phyloP scores from a whole-genome alignment of 2,113 vertebrate genomes.

The Willisornis vidua region DNA sequence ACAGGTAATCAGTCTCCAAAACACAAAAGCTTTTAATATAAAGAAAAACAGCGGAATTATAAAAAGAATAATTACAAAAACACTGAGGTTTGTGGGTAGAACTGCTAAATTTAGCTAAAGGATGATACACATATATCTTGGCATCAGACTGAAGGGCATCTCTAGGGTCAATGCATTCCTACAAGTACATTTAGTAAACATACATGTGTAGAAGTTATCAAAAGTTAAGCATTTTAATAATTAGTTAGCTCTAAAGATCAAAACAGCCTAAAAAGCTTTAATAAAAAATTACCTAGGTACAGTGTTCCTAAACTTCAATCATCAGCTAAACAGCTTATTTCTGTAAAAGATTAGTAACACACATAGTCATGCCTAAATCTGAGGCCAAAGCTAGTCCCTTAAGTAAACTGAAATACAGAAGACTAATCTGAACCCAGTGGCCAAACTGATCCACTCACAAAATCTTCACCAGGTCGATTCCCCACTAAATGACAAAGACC shows the following conservation, averaged over 20 bases:
- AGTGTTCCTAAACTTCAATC: not conserved
- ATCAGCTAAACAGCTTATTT: not conserved
- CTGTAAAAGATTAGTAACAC: not conserved
- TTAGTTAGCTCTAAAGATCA: not conserved
- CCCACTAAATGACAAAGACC: not conserved
- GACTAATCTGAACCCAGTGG: not conserved
- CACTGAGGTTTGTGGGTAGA: not conserved
- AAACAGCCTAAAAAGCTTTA: not conserved
- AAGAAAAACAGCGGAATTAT: not conserved
- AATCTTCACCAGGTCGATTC: not conserved
- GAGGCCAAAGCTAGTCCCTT: not conserved
- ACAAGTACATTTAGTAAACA: not conserved
- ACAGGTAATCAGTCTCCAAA: not conserved
- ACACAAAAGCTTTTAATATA: not conserved
- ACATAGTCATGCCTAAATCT: not conserved
- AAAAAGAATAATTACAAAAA: not conserved
- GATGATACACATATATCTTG: not conserved
- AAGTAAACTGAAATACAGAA: not conserved
- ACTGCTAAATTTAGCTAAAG: not conserved
- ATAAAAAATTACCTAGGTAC: not conserved
- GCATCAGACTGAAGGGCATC: not conserved
- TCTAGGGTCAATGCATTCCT: not conserved
- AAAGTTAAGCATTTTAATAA: not conserved
- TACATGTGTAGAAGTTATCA: not conserved
- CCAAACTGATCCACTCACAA: not conserved